These are phyloP conservation scores for Anastatus disparis DNA, from an alignment of 1,140 invertebrate species.

Conservation along the genomic window DNA sequence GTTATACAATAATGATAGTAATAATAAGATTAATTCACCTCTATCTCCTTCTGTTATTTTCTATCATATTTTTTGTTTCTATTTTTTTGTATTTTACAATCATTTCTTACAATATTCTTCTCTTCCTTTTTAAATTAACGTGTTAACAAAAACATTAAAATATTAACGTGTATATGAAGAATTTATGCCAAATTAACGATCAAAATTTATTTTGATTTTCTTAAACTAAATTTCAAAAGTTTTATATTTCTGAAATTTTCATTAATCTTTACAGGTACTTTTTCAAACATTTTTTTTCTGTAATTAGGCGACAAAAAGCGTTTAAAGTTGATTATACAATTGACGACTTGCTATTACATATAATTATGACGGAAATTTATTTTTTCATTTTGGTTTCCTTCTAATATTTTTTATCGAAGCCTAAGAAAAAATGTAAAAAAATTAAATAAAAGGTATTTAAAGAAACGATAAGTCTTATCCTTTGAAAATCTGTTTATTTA, in stretches of 20 bases:
- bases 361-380: background rate
- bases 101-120: conserved; percentile 27
- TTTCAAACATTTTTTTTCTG: conserved; percentile 16
- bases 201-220: conserved; percentile 16
- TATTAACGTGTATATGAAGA: conserved; percentile 23
- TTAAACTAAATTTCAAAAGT: no score
- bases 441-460: background rate
- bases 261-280: conserved; percentile 35
- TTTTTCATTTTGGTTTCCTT: background rate
- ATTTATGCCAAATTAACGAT: conserved; percentile 37
- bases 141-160: conserved; percentile 40
- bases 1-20: conserved; percentile 40
- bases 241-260: conserved; percentile 2
- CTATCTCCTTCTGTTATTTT: conserved; percentile 39
- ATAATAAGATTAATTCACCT: conserved; percentile 45
- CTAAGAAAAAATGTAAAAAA: conserved; percentile 2
- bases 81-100: conserved; percentile 28
- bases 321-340: conserved; percentile 1
- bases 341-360: conserved; percentile 15
- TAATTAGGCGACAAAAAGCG: conserved; percentile 22
- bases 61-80: conserved; percentile 42
- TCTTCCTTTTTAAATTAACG: conserved; percentile 31
- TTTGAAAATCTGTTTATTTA: background rate
- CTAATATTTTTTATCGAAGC: background rate
- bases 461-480: conserved; percentile 10